Base-by-base conservation (phyloP, 2,888 invertebrate species). In the Phalera bucephala region DNA sequence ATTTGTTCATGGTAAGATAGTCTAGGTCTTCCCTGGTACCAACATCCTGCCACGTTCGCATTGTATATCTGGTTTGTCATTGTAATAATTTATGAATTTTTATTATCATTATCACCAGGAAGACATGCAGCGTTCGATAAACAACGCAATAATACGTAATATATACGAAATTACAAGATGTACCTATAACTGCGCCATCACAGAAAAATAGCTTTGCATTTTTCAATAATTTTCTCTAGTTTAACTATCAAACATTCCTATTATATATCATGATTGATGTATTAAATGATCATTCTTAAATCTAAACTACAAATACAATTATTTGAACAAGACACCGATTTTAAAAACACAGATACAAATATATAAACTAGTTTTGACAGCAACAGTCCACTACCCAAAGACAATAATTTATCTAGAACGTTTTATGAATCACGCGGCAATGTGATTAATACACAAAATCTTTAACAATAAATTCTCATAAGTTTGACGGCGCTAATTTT, bases 351-450 rank as follows among this genome's bases (percentile, higher is more conserved):
- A 2, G 7, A 11, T n/a, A n/a, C n/a, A n/a, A n/a, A n/a, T n/a
- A 2, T 9, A 23, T 2, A 22, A 25, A 25, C 1, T 25, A 13
- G 8, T 7, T 12, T 5, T 12, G 25, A 12, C 25, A 12, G 25
- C 12, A 5, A 8, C 11, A 12, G 12, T 12, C 12, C 13, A 17
- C 17, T 12, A 12, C 8, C 5, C 11, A 25, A 1, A 8, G 25
- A 25, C 25, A 25, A 1, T 25, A 25, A 25, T 12, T 12, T 25
- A 25, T 25, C 10, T 3, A 25, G 2, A 20, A 28, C 22, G 25
- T 8, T 29, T 31, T 12, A 32, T 37, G 33, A 37, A 33, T 33
- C 28, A 31, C 30, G 31, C 20, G 7, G 30, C 31, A 31, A 34
- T 6, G 19, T 20, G 39, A 34, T 27, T 27, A 39, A 39, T 28